Base-by-base conservation (phyloP, 2,113 vertebrate genomes). In the Vanacampus margaritifer region DNA sequence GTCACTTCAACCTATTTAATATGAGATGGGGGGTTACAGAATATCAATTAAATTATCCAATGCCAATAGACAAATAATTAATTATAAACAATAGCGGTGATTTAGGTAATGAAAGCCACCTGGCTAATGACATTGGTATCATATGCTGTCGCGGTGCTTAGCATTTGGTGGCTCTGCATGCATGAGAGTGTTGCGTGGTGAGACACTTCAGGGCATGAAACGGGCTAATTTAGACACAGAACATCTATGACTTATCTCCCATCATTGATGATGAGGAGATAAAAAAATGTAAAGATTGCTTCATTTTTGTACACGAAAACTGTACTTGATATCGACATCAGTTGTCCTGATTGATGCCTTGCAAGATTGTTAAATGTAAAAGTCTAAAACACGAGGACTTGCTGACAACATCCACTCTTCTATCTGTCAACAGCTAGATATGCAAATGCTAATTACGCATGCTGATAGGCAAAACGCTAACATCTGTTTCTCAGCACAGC, bases 51-150 rank as follows among this genome's bases (percentile, higher is more conserved):
- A 91, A 94, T 93, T 92, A 70, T 90, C 92, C 93, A 92, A 92
- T 91, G 93, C 92, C 92, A 94, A 95, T 95, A 95, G 94, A 94
- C 92, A 95, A 96, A 94, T 92, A 95, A 97, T 97, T 95, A 94
- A 96, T 96, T 95, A 95, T 87, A 81, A 95, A 94, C 90, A 94
- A 93, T 93, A 94, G 91, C 93, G 91, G 91, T 93, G 94, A 96
- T 96, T 96, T 95, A 93, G 94, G 91, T 92, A 93, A 92, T 93
- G 92, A 91, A 91, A 85, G 89, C 91, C 92, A 93, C 91, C 91
- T 93, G 92, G 94, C 94, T 98, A 96, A 96, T 96, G 95, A 93
- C 92, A 94, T 90, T 91, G 92, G 91, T 89, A 93, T 96, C 95
- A 93, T 92, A 89, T 93, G 95, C 93, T 95, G 93, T 81, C 89